Evolutionary conservation across 2,113 vertebrate species (phyloP), one percentile per base, ranked within the genome.

Genomic region (Thermophis baileyi): DNA sequence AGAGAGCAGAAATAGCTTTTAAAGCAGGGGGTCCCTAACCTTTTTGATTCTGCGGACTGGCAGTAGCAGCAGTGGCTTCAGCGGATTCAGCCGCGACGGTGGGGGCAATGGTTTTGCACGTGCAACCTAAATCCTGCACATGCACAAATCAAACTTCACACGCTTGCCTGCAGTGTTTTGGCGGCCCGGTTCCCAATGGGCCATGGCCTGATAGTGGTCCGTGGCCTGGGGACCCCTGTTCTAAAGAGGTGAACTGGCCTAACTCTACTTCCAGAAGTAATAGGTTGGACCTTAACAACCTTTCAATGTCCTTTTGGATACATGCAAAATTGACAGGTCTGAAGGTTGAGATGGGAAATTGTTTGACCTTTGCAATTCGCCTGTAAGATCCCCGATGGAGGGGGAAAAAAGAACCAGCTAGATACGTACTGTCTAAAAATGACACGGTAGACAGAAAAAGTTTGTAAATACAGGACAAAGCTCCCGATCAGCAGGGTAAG

Each of bases 401-500:
- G 25, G 0, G 2, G 11, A 2, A 6, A 14, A 44, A 50, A 20
- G 46, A 24, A 10, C 47, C 25, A 91, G 6, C 4, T 0, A 50
- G 40, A 86, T 16, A 30, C 20, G 1, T 50, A 25, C 22, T 74
- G 69, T 74, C 44, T 30, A 49, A 69, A 25, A 57, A 46, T 7
- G 14, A 35, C 53, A 49, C 3, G 12, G 22, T 0, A 74, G 24
- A 44, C 5, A 10, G 6, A 25, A 50, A 57, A 54, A 86, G 35
- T 9, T 11, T 5, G 11, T 16, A n/a, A 18, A 85, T 44, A 63
- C 18, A 9, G 1, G 87, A 63, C 9, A 4, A 53, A 87, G 12
- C 10, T 14, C 8, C 53, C 14, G 69, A 24, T 1, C 0, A 69
- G 40, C 90, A 93, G 55, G 25, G 18, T 40, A 97, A 99, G 98